Evolutionary conservation across 2,888 invertebrate species (phyloP).

Genomic region (Ennomos quercinarius): DNA sequence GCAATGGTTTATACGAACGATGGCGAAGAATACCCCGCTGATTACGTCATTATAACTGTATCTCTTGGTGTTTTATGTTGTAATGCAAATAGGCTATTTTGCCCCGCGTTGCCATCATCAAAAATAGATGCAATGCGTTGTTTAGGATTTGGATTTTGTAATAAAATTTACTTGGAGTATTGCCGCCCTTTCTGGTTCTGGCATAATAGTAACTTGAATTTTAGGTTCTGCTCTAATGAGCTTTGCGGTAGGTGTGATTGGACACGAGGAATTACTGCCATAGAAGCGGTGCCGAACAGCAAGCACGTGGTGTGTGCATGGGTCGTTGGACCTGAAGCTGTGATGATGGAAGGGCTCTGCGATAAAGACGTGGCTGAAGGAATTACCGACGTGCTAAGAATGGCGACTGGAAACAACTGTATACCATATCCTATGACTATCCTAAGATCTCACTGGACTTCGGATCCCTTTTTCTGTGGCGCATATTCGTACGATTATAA

Average conservation of each 20-base stretch:
- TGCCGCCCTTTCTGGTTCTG: slow-evolving; percentile 90
- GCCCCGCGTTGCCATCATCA: slow-evolving; percentile 88
- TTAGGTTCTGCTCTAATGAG: slow-evolving; percentile 86
- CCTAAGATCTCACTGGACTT: slow-evolving; percentile 89
- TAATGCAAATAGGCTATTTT: slow-evolving; percentile 88
- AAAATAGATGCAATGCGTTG: slow-evolving; percentile 89
- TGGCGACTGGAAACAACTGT: slow-evolving; percentile 84
- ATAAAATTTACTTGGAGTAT: slow-evolving; percentile 92
- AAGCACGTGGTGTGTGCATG: slow-evolving; percentile 89
- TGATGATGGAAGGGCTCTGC: slow-evolving; percentile 87
- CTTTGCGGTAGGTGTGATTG: slow-evolving; percentile 86
- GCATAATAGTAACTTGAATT: slow-evolving; percentile 87
- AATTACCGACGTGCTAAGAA: slow-evolving; percentile 86
- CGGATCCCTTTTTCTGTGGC: slow-evolving; percentile 90
- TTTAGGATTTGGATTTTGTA: slow-evolving; percentile 90
- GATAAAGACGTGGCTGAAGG: slow-evolving; percentile 89
- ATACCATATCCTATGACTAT: slow-evolving; percentile 89
- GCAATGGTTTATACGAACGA: slow-evolving; percentile 88
- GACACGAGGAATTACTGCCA: slow-evolving; percentile 89
- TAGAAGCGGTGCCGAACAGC: slow-evolving; percentile 89
- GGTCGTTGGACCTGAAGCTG: slow-evolving; percentile 88
- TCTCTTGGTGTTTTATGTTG: slow-evolving; percentile 90
- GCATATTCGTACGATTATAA: slow-evolving; percentile 87
- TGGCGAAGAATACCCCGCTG: slow-evolving; percentile 89
- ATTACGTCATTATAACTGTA: slow-evolving; percentile 92